phyloP scores from a whole-genome alignment of 2,888 invertebrate genomes.

The Hyalella azteca region DNA sequence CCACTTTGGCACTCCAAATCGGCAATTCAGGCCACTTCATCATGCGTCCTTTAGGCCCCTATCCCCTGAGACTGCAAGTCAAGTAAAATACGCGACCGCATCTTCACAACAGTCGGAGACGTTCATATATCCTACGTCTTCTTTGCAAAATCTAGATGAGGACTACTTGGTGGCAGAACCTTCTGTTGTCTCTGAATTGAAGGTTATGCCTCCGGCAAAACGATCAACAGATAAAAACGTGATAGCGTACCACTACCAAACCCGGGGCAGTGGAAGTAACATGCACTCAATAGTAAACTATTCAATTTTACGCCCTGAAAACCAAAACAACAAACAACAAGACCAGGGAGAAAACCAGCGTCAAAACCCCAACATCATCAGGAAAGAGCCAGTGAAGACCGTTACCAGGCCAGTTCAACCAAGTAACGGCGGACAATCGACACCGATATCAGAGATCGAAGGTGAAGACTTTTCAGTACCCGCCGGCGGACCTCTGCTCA shows the following conservation, averaged over 20 bases:
- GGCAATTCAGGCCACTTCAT: slow-evolving; percentile 19
- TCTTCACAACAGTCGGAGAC: background rate
- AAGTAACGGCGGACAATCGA: no score
- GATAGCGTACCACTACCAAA: slow-evolving; percentile 15
- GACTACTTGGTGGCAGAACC: background rate
- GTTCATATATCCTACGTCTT: background rate
- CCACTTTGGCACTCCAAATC: background rate
- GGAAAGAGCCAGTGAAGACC: background rate
- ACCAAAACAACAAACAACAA: background rate
- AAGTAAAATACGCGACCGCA: background rate
- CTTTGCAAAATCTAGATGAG: background rate
- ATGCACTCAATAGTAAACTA: slow-evolving; percentile 19
- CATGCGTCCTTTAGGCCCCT: background rate
- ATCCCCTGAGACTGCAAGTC: background rate
- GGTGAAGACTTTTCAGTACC: slow-evolving; percentile 16
- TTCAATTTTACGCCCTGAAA: background rate
- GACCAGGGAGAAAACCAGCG: background rate
- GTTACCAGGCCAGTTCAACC: background rate
- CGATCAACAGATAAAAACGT: slow-evolving; percentile 8
- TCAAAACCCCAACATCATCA: background rate
- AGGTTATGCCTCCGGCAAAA: slow-evolving; percentile 3
- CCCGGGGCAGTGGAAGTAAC: slow-evolving; percentile 13
- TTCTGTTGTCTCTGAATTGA: background rate
- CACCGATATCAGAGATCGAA: no score
- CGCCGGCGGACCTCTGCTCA: background rate